Percentiles rank a stretch among this genome's conserved stretches.
Conservation (phyloP, 2,888 invertebrate genomes). For the Drosophila quinaria region DNA sequence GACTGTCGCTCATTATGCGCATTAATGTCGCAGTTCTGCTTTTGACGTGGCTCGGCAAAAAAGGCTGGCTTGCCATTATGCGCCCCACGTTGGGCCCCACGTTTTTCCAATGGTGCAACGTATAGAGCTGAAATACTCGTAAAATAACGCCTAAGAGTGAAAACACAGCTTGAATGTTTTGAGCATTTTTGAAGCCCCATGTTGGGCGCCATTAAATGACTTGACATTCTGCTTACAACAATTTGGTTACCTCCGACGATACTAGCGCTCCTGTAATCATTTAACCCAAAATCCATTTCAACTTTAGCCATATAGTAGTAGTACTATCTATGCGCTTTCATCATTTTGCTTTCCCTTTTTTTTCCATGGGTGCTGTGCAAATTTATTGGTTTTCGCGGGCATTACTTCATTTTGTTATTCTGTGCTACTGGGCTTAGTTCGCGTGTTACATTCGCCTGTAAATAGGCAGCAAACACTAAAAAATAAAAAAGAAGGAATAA, state of each 20-base stretch:
- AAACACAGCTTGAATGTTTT: neutral
- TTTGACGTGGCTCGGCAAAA: slow-evolving; percentile 32
- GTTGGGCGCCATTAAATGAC: neutral
- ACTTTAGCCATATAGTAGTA: slow-evolving; percentile 17
- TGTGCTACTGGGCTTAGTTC: slow-evolving; percentile 56
- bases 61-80: slow-evolving; percentile 13
- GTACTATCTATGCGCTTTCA: slow-evolving; percentile 48
- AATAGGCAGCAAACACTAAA: slow-evolving; percentile 60
- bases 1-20: slow-evolving; percentile 71
- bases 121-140: neutral
- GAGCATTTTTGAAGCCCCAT: neutral
- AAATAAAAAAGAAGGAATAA: slow-evolving; percentile 40
- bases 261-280: slow-evolving; percentile 10
- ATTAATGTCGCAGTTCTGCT: slow-evolving; percentile 62
- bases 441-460: slow-evolving; percentile 72
- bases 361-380: slow-evolving; percentile 47
- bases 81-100: slow-evolving; percentile 24
- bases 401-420: slow-evolving; percentile 51
- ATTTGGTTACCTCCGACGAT: neutral
- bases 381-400: slow-evolving; percentile 72
- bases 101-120: neutral
- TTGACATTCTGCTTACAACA: neutral
- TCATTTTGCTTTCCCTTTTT: slow-evolving; percentile 41
- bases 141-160: neutral
- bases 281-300: slow-evolving; percentile 20